A percentile compares a stretch with the other conserved stretches of the same genome.
Conservation (phyloP, 92 coral and sea anemone species). For the Epizoanthus fatuus region DNA sequence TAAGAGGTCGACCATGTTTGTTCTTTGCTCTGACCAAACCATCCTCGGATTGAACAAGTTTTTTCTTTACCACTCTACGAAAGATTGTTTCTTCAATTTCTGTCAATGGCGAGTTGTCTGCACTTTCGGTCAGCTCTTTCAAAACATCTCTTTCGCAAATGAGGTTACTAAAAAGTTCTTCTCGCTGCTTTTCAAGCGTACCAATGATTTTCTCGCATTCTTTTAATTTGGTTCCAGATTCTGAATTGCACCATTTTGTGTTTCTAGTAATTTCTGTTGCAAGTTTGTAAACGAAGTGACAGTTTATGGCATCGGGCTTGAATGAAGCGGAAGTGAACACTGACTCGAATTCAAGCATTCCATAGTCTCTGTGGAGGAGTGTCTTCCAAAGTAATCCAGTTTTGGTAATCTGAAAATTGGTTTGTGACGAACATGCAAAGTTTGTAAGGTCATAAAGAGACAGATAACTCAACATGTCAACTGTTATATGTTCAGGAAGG, state of each 20-base stretch:
- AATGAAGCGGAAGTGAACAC: conserved; percentile 7
- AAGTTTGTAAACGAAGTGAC: conserved; percentile 13
- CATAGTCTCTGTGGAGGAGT: conserved; percentile 17
- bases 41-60: neutral
- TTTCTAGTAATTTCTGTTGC: neutral
- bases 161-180: neutral
- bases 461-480: neutral
- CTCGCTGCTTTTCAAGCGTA: no score
- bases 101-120: neutral
- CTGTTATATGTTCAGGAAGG: conserved; percentile 1
- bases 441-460: conserved; percentile 1
- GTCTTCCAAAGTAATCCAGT: conserved; percentile 6
- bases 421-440: neutral
- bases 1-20: conserved; percentile 10
- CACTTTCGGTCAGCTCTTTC: neutral
- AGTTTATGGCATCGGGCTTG: neutral
- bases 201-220: no score
- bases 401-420: conserved; percentile 1
- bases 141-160: neutral
- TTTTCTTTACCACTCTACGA: neutral
- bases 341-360: conserved; percentile 6
- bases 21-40: neutral
- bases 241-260: no score
- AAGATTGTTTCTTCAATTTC: neutral
- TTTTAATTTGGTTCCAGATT: no score